Evolutionary conservation across 2,113 vertebrate species (phyloP), one percentile per base, ranked within the genome.

Genomic region (Burhinus bistriatus): DNA sequence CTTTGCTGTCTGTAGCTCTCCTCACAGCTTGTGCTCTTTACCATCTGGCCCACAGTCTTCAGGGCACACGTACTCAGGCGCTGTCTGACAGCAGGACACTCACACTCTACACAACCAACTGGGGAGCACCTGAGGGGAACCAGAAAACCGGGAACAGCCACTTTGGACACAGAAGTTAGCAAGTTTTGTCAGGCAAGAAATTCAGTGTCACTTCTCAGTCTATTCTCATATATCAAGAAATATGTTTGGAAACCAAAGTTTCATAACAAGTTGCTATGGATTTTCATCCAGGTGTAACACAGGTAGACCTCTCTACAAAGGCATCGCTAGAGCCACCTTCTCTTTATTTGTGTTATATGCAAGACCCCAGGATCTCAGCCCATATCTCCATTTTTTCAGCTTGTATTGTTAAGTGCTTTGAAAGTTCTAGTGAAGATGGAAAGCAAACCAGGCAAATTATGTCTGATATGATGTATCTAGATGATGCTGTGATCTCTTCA

Each of bases 21-120:
- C 73, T 91, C 89, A 49, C 94, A 95, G 93, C 81, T 89, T 83
- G 93, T 84, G 77, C 38, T 72, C 40, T 89, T 88, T 81, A 69
- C 94, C 96, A 95, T 96, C 95, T 97, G 96, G 93, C 49, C 62
- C 80, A 44, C 77, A 87, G 76, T 93, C 89, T 84, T 81, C 52
- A 66, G 95, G 92, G 96, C 83, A 90, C 69, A 52, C 1, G 18
- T 27, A 72, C n/a, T 89, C 69, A 57, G 83, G 78, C 4, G 0
- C 77, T 87, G 59, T 34, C 83, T 78, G 64, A 79, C 81, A 95
- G 93, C 73, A 91, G 91, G 92, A 76, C 52, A 57, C 61, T 90
- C 2, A 0, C 0, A 0, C 58, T 92, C 57, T 76, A 15, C 45
- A 15, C 40, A 49, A 87, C 22, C 1, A 0, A 27, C 2, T n/a